A percentile compares a stretch with the other conserved stretches of the same genome.
These are phyloP conservation scores for Drosophila biarmipes DNA, from an alignment of 1,140 invertebrate genomes.

Conservation along the genomic window DNA sequence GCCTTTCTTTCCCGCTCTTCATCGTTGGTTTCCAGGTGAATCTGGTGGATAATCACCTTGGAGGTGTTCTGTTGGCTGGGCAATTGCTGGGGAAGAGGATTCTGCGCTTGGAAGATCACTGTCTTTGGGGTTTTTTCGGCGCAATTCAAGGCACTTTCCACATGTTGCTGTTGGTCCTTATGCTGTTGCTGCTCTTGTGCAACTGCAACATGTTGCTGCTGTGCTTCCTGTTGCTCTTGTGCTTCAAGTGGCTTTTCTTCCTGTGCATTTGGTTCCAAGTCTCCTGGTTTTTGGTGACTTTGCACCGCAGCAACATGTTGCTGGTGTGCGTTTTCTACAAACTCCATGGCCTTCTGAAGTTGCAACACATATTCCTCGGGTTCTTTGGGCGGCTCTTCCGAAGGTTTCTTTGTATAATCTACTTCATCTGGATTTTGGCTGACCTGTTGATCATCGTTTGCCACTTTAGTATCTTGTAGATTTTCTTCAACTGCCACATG, in stretches of 20 bases:
- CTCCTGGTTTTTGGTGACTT: background rate
- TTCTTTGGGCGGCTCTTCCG: slow-evolving; percentile 3
- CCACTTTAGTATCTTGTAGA: background rate
- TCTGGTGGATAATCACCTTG: slow-evolving; percentile 76
- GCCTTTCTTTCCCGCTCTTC: slow-evolving; percentile 34
- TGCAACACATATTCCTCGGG: slow-evolving; percentile 12
- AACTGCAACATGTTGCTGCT: background rate
- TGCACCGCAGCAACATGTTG: slow-evolving; percentile 14
- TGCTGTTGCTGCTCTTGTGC: background rate
- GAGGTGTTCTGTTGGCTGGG: slow-evolving; percentile 48
- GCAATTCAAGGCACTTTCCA: background rate
- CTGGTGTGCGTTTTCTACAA: slow-evolving; percentile 26
- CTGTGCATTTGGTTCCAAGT: background rate
- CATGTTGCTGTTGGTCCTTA: background rate
- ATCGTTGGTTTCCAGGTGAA: slow-evolving; percentile 64
- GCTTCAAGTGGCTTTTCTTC: slow-evolving; percentile 1
- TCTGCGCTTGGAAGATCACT: background rate
- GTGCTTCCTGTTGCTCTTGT: background rate
- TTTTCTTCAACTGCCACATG: background rate
- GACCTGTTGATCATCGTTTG: background rate
- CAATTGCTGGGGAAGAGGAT: background rate
- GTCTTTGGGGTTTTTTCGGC: background rate
- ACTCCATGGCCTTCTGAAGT: slow-evolving; percentile 21
- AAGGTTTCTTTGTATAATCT: background rate
- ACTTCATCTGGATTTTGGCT: slow-evolving; percentile 1